phyloP scores from a whole-genome alignment of 2,113 vertebrate species.

The Melanerpes aurifrons region DNA sequence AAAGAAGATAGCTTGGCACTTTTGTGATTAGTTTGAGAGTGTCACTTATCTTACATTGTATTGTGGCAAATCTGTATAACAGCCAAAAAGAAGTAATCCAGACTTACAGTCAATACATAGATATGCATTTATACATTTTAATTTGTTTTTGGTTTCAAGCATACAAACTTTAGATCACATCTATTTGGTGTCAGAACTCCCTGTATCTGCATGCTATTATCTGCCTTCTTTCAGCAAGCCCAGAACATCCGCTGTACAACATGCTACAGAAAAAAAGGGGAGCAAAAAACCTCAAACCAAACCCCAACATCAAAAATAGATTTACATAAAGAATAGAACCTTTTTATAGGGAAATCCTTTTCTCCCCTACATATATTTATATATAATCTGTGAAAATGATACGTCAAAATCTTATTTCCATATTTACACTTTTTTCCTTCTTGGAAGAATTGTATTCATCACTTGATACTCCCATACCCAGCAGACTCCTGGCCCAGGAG shows the following conservation, averaged over 20 bases:
- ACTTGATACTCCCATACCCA: conserved; percentile 52
- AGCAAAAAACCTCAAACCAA: conserved; percentile 49
- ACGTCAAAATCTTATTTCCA: conserved; percentile 82
- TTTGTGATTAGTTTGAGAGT: conserved; percentile 77
- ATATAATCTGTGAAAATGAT: conserved; percentile 81
- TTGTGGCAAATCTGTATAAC: conserved; percentile 63
- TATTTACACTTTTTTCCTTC: conserved; percentile 77
- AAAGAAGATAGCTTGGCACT: conserved; percentile 78
- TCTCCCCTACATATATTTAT: conserved; percentile 61
- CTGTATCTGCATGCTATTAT: conserved; percentile 70
- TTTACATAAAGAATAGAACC: conserved; percentile 71
- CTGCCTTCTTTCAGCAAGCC: conserved; percentile 75
- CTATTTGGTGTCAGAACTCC: conserved; percentile 73
- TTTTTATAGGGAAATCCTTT: conserved; percentile 75
- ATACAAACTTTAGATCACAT: conserved; percentile 70
- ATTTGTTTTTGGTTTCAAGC: conserved; percentile 78
- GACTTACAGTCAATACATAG: conserved; percentile 66
- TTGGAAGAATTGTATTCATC: conserved; percentile 68
- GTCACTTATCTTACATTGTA: conserved; percentile 73
- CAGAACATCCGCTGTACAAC: conserved; percentile 75
- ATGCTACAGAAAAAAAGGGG: conserved; percentile 76
- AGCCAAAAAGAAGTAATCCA: conserved; percentile 68
- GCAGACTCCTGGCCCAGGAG: conserved; percentile 49
- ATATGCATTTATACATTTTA: conserved; percentile 75
- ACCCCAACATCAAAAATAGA: conserved; percentile 70